Base-by-base conservation (phyloP, 2,888 invertebrate species). In the Aelia acuminata region DNA sequence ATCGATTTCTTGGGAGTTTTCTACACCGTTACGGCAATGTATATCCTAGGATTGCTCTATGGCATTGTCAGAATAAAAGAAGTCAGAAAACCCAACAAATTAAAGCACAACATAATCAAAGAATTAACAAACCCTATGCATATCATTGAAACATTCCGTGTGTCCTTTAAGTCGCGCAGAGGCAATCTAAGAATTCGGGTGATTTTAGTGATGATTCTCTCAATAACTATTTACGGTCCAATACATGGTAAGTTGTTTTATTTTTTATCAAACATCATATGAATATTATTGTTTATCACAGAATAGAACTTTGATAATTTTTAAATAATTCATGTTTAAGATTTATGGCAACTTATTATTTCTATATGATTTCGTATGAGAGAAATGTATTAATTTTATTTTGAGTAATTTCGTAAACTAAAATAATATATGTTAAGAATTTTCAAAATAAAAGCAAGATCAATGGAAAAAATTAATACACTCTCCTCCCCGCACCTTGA, bases 1-100 rank as follows among this genome's bases (percentile, higher is more conserved):
- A 75, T 90, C 13, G 90, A 90, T 31, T 90, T 90, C 63, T 89
- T 90, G 50, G 90, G 90, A 0, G 89, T 90, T 31, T 90, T 90
- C 84, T n/a, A 87, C 20, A 88, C 88, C 7, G 89, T 89, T 47
- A 57, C 87, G 3, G 87, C 86, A 26, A 87, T 90, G 85, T 90
- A 89, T 85, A 31, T 86, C 10, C 47, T 89, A 7, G 90, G 90
- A 5, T 84, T 90, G 47, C 20, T 86, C 43, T 90, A 90, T 43
- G 89, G 89, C 63, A 48, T 63, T 8, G n/a, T 87, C 22, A 22
- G 85, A n/a, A 84, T 90, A n/a, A 89, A 88, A 31, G 90, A 90
- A 84, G 84, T 88, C 18, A 87, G 88, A 35, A 49, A 84, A 22
- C 89, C 89, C 43, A 89, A 84, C 8, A 86, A 84, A 49, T 49